phyloP scores from a whole-genome alignment of 2,888 invertebrate species.

The Platynereis dumerilii region DNA sequence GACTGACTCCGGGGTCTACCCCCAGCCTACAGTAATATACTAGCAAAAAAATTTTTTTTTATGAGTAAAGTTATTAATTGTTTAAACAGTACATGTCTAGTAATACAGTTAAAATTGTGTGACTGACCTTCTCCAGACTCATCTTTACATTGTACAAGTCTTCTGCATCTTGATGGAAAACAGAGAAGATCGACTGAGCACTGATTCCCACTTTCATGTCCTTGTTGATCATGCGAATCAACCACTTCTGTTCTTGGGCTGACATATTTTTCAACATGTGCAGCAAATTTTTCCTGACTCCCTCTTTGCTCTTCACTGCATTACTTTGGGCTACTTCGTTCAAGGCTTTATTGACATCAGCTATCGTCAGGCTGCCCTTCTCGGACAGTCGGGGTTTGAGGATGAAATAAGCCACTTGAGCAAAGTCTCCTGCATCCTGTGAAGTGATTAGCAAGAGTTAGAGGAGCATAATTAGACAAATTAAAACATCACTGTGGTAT shows the following conservation, averaged over 20 bases:
- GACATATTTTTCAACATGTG: slow-evolving; percentile 74
- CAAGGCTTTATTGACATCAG: slow-evolving; percentile 76
- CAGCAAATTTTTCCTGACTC: slow-evolving; percentile 70
- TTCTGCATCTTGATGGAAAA: slow-evolving; percentile 82
- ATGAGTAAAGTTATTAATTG: too few species aligned
- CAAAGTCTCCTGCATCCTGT: slow-evolving; percentile 75
- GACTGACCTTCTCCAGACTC: slow-evolving; percentile 75
- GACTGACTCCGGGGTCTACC: too few species aligned
- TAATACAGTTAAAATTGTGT: too few species aligned
- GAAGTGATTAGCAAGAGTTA: slow-evolving; percentile 7
- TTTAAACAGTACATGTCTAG: too few species aligned
- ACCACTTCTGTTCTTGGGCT: slow-evolving; percentile 85
- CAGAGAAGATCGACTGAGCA: slow-evolving; percentile 72
- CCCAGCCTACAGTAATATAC: too few species aligned
- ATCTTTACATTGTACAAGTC: slow-evolving; percentile 76
- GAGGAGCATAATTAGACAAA: neutral
- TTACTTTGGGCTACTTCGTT: slow-evolving; percentile 77
- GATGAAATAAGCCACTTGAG: slow-evolving; percentile 77
- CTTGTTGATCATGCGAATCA: slow-evolving; percentile 86
- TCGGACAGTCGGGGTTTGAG: slow-evolving; percentile 68
- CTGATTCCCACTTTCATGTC: slow-evolving; percentile 79
- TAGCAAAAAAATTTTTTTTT: too few species aligned
- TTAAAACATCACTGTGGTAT: neutral
- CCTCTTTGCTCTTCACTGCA: slow-evolving; percentile 66
- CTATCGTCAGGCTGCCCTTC: slow-evolving; percentile 70